phyloP scores from a whole-genome alignment of 2,113 vertebrate species.

The Pogona vitticeps region DNA sequence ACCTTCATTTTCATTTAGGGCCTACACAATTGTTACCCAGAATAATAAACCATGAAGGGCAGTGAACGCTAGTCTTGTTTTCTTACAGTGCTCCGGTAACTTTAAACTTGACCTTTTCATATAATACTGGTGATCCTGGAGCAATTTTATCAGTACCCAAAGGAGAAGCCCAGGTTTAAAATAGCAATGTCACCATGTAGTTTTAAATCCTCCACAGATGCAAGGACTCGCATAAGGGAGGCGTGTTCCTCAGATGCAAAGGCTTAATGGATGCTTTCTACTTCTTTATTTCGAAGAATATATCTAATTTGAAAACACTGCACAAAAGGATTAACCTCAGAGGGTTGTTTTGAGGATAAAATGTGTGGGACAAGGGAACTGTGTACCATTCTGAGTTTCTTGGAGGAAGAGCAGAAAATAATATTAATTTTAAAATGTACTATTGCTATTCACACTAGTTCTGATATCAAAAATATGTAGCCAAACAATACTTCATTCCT shows the following conservation, averaged over 20 bases:
- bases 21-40: constrained; percentile 46
- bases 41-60: constrained; percentile 57
- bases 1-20: constrained; percentile 59
- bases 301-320: not conserved
- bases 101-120: constrained; percentile 78
- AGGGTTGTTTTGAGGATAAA: not conserved
- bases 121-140: constrained; percentile 71
- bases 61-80: constrained; percentile 64
- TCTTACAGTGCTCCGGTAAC: constrained; percentile 71
- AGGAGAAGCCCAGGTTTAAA: constrained; percentile 69
- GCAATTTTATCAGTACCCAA: constrained; percentile 58
- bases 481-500: not conserved
- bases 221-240: constrained; percentile 8
- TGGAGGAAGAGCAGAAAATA: not conserved
- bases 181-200: constrained; percentile 65
- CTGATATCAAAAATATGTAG: not conserved
- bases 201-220: constrained; percentile 50
- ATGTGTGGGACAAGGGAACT: not conserved
- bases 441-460: not conserved
- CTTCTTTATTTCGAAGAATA: rapidly evolving
- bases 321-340: not conserved
- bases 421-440: not conserved
- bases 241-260: not conserved
- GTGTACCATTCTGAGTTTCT: not conserved
- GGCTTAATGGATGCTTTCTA: not conserved